phyloP scores from a whole-genome alignment of 1,140 invertebrate species.

The Trialeurodes vaporariorum region DNA sequence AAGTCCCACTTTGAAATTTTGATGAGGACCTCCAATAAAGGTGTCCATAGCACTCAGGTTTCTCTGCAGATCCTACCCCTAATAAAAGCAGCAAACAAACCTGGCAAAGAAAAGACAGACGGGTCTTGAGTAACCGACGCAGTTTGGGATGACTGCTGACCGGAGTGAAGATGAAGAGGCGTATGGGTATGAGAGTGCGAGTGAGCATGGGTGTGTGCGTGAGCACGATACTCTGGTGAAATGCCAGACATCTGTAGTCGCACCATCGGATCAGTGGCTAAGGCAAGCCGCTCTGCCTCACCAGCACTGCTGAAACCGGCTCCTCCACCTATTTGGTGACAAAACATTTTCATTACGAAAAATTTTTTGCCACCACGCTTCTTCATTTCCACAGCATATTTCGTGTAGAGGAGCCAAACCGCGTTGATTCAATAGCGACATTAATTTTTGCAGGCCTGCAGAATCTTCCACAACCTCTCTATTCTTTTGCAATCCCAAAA shows the following conservation, averaged over 20 bases:
- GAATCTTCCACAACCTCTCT: too few species aligned
- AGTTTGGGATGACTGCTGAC: constrained; percentile 57
- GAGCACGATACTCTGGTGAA: constrained; percentile 65
- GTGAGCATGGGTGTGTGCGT: constrained; percentile 76
- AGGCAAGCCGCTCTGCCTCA: constrained; percentile 52
- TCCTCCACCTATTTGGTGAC: constrained; percentile 14
- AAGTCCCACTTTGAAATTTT: too few species aligned
- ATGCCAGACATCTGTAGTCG: constrained; percentile 77
- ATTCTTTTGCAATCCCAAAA: too few species aligned
- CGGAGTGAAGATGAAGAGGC: constrained; percentile 76
- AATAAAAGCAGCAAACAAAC: constrained; percentile 38
- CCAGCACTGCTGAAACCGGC: constrained; percentile 22
- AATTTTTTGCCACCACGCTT: too few species aligned
- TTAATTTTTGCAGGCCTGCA: too few species aligned
- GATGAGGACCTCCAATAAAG: too few species aligned
- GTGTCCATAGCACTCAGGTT: too few species aligned
- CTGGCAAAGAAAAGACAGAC: constrained; percentile 47
- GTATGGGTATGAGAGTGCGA: constrained; percentile 60
- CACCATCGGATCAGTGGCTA: constrained; percentile 57
- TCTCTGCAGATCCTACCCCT: too few species aligned
- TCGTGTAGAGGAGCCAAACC: too few species aligned
- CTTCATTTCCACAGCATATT: too few species aligned
- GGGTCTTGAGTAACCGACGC: constrained; percentile 40
- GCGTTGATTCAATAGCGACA: too few species aligned
- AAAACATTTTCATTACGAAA: too few species aligned